Base-by-base conservation (phyloP, 2,888 invertebrate genomes). In the Dromius quadrimaculatus region DNA sequence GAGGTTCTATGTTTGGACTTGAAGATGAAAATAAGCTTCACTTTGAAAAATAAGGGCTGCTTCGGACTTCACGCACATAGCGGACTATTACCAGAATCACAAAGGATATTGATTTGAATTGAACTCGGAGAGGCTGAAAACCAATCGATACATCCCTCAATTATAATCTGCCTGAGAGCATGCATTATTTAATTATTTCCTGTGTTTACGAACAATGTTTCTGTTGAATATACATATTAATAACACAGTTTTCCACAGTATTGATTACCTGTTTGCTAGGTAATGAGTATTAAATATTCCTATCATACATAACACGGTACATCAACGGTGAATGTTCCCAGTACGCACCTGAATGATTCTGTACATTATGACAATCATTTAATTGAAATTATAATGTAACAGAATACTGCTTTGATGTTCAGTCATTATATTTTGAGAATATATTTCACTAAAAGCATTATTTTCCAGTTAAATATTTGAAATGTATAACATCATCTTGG, bases 181-280 rank as follows among this genome's bases (percentile, higher is more conserved):
- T n/a, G n/a, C 23, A 47, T 22, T 45, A 47, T 28, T 54, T 13
- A 13, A 54, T 54, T 23, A 15, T 54, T 54, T 28, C 23, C 11
- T 15, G 8, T 54, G 50, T 61, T 61, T 23, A n/a, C n/a, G 13
- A 4, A 61, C 41, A 38, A 36, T 41, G 19, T 41, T 36, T 61
- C 17, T 36, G 11, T 61, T 61, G 22, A 38, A 32, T 36, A 20
- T n/a, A 38, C 41, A 61, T 41, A 61, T 61, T 36, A 61, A 61
- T 61, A 41, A 41, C 61, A 41, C 41, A 32, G 61, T 38, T 61
- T 41, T 41, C 38, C 23, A 41, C 6, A 20, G 20, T 61, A 61
- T 61, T 61, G 61, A 61, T 61, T 61, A 41, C 23, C 61, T 41
- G 61, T 41, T 61, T 61, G 13, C n/a, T 19, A 61, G 61, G 61